Conservation (phyloP, 2,113 vertebrate species). For the Benitochromis conjunctus region DNA sequence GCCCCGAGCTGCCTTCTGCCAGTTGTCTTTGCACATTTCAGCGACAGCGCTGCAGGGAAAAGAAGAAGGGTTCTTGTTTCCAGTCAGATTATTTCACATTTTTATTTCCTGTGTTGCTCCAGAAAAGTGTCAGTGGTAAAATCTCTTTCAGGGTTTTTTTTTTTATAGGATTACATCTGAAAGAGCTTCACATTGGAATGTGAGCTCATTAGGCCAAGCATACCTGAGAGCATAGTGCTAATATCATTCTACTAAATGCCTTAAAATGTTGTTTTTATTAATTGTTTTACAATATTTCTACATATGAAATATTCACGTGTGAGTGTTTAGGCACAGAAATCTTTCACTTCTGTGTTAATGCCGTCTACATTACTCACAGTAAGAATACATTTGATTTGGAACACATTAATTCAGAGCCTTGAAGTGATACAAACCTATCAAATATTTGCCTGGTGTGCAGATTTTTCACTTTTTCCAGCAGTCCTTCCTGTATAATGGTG, state of each 20-base stretch:
- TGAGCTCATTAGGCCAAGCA: neutral
- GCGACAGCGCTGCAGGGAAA: neutral
- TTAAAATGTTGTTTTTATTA: neutral
- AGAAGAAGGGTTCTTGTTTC: neutral
- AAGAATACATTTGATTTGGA: neutral
- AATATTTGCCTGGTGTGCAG: neutral
- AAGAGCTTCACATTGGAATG: neutral
- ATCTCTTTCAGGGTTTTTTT: neutral
- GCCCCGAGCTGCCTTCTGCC: slow-evolving; percentile 26
- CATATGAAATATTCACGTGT: neutral
- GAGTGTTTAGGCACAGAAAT: neutral
- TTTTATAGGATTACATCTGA: neutral
- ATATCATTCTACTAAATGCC: neutral
- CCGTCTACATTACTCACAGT: neutral
- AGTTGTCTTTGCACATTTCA: slow-evolving; percentile 38
- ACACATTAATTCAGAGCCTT: neutral
- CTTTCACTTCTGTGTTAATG: neutral
- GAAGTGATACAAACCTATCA: neutral
- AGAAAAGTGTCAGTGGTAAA: neutral
- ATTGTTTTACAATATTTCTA: neutral
- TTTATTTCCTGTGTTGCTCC: neutral
- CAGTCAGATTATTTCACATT: neutral
- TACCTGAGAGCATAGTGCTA: neutral
- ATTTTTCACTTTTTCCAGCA: slow-evolving; percentile 11
- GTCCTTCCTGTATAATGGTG: slow-evolving; percentile 29